Evolutionary conservation across 1,140 invertebrate genomes (phyloP).

Genomic region (Drosophila orosa): DNA sequence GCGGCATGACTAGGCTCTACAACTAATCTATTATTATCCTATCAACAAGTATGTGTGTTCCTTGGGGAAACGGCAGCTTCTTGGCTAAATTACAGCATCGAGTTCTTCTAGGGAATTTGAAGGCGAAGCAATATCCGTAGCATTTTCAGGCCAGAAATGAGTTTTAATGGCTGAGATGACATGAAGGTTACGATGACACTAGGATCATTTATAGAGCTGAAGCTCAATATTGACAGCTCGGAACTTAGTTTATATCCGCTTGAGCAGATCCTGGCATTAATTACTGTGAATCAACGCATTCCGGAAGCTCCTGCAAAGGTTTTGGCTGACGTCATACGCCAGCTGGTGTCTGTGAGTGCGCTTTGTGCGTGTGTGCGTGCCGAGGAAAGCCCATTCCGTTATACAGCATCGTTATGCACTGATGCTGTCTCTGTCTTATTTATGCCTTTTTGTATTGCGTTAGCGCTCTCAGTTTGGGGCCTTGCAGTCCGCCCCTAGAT

Average conservation of each 20-base stretch:
- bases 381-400: constrained; percentile 18
- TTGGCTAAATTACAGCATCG: background rate
- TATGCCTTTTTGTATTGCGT: constrained; percentile 16
- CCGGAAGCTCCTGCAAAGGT: background rate
- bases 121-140: constrained; percentile 4
- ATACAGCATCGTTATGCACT: constrained; percentile 12
- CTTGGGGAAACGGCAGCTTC: constrained; percentile 9
- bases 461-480: constrained; percentile 26
- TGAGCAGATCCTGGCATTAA: background rate
- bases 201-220: background rate
- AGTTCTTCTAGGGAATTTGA: background rate
- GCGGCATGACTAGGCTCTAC: constrained; percentile 2
- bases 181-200: constrained; percentile 30
- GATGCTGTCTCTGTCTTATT: constrained; percentile 3
- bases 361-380: constrained; percentile 3
- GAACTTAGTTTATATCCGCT: constrained; percentile 1
- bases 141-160: constrained; percentile 16
- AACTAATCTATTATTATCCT: background rate
- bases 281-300: background rate
- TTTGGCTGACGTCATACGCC: background rate
- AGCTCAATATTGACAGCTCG: background rate
- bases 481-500: constrained; percentile 23
- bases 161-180: constrained; percentile 14
- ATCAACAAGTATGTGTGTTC: background rate
- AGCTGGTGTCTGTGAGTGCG: constrained; percentile 10